These are phyloP conservation scores for Podarcis cretensis DNA, from an alignment of 2,113 vertebrate genomes.

Conservation along the genomic window DNA sequence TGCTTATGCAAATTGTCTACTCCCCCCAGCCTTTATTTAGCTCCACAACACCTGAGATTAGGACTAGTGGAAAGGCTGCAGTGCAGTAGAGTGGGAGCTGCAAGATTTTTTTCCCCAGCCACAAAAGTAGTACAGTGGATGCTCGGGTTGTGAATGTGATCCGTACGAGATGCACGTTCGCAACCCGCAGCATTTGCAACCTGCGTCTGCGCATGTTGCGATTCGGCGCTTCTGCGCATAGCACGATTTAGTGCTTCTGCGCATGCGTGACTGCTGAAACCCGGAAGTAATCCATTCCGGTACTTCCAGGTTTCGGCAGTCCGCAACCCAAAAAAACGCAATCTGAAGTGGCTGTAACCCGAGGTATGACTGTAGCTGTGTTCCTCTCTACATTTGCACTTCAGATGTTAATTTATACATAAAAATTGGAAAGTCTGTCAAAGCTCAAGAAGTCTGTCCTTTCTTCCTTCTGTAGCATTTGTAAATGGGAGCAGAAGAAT, in stretches of 20 bases:
- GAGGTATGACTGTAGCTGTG: not conserved
- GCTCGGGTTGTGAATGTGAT: too few species aligned
- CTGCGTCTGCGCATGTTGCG: too few species aligned
- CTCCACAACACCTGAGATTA: not conserved
- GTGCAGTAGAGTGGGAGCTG: not conserved
- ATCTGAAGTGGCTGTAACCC: too few species aligned
- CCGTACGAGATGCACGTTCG: too few species aligned
- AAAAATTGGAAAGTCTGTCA: not conserved
- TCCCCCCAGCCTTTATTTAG: not conserved
- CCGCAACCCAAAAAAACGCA: too few species aligned
- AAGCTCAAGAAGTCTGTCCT: not conserved
- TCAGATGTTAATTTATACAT: not conserved
- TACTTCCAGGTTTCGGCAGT: too few species aligned
- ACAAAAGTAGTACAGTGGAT: not conserved
- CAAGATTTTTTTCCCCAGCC: not conserved
- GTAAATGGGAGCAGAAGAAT: not conserved
- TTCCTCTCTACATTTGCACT: not conserved
- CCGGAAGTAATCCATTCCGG: too few species aligned
- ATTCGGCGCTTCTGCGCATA: too few species aligned
- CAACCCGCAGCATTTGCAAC: too few species aligned
- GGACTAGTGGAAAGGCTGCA: not conserved
- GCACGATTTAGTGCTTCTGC: too few species aligned
- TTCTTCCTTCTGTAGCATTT: not conserved
- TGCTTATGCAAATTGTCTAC: not conserved
- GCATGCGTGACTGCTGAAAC: too few species aligned